Percentiles rank a stretch among this genome's conserved stretches.
Conservation (phyloP, 2,797 vertebrate genomes). For the Pangasius macronema region DNA sequence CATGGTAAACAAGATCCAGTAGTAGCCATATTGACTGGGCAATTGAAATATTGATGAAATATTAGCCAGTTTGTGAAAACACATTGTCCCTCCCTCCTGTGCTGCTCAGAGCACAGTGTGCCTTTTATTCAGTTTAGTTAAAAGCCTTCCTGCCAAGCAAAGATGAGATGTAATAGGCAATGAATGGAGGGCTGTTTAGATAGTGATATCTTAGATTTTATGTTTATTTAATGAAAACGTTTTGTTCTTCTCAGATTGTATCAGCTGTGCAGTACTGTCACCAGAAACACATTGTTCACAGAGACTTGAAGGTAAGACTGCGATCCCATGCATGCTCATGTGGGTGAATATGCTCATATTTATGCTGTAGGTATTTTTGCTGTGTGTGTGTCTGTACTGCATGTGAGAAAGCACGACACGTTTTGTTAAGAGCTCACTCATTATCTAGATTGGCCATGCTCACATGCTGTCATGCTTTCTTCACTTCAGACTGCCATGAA, state of each 20-base stretch:
- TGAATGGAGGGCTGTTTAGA: not conserved
- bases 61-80: not conserved
- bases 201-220: not conserved
- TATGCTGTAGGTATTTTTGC: not conserved
- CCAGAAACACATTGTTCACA: conserved; percentile 92
- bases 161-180: not conserved
- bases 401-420: conserved; percentile 4
- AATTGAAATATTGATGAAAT: too few relatives aligned
- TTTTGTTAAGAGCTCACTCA: conserved; percentile 15
- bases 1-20: not conserved
- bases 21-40: not conserved
- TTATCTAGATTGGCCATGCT: conserved; percentile 20
- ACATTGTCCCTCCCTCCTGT: not conserved
- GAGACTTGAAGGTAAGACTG: conserved; percentile 86
- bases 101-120: not conserved
- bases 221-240: not conserved
- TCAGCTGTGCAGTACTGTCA: conserved; percentile 83
- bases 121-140: not conserved
- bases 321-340: not conserved
- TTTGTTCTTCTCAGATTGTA: conserved; percentile 34
- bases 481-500: conserved; percentile 56
- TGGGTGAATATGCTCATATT: not conserved
- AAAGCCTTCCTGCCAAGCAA: not conserved
- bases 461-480: conserved; percentile 10
- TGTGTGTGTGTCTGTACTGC: not conserved